A percentile compares a stretch with the other conserved stretches of the same genome.
phyloP scores from a whole-genome alignment of 2,888 invertebrate genomes.

The Encarsia formosa region DNA sequence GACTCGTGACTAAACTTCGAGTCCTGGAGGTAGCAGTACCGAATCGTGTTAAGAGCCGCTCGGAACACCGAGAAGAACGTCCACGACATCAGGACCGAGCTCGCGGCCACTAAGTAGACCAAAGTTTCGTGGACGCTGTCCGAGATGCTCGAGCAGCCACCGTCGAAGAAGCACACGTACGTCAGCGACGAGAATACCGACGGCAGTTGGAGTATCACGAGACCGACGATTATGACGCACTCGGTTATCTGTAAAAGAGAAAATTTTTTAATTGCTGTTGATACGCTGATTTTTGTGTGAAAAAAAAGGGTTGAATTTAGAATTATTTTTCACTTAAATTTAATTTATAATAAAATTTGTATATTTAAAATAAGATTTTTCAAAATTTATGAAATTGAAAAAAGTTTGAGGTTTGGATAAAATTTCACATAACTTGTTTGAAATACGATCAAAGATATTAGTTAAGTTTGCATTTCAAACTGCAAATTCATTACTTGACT shows the following conservation, averaged over 20 bases:
- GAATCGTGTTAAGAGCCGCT: slow-evolving; percentile 10
- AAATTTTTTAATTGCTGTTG: too few relatives aligned
- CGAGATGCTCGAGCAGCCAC: neutral
- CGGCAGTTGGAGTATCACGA: neutral
- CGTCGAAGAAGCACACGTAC: neutral
- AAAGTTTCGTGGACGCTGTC: neutral
- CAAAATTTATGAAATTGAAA: too few relatives aligned
- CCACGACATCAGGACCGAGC: slow-evolving; percentile 1
- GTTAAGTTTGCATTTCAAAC: too few relatives aligned
- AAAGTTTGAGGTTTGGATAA: too few relatives aligned
- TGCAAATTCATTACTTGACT: too few relatives aligned
- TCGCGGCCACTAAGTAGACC: neutral
- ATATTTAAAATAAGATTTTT: too few relatives aligned
- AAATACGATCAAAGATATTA: too few relatives aligned
- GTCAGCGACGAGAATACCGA: neutral
- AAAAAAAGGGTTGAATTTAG: too few relatives aligned
- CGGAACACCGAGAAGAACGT: slow-evolving; percentile 12
- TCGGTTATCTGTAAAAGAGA: slow-evolving; percentile 14
- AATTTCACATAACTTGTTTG: too few relatives aligned
- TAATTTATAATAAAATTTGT: too few relatives aligned
- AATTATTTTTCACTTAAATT: too few relatives aligned
- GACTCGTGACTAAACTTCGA: slow-evolving; percentile 10
- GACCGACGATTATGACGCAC: slow-evolving; percentile 5
- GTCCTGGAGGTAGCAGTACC: slow-evolving; percentile 12
- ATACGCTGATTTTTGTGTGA: too few relatives aligned